Evolutionary conservation across 2,888 invertebrate genomes (phyloP), one percentile per base, ranked within the genome.

Genomic region (Achlya flavicornis): DNA sequence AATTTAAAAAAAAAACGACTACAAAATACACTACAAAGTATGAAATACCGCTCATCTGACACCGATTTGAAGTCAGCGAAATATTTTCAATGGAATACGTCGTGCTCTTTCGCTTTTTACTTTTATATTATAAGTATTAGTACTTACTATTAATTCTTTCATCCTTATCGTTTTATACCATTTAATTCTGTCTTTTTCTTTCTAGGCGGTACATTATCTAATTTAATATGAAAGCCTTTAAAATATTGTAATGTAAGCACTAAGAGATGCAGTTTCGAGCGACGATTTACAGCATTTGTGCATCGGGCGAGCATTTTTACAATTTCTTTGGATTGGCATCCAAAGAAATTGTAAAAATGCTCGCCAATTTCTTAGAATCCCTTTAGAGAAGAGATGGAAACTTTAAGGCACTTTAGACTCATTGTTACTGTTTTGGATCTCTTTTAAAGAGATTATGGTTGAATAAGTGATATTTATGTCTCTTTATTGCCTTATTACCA

Each of bases 181-280:
- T n/a, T 46, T n/a, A 46, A 8, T n/a, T 46, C n/a, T n/a, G 7
- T 7, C 14, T 46, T n/a, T n/a, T 46, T 48, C 12, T 46, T 46
- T 16, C 16, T 48, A 7, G 19, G 10, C 10, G n/a, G 7, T 19
- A 10, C 12, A 19, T 19, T 16, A 7, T 53, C 53, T 53, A 53
- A 19, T 53, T 10, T 53, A 53, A 19, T 53, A 53, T 19, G 16
- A 53, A 19, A n/a, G 53, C 53, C 14, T 53, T 53, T 10, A 53
- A n/a, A 46, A 19, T 53, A 53, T 19, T 53, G 53, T 53, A 53
- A 53, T 53, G 53, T 53, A 53, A 53, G 53, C 53, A 53, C 16
- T 53, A 53, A n/a, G n/a, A 53, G 53, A 53, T 53, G 53, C 53
- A 53, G 53, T 53, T 53, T 53, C n/a, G 10, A n/a, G 10, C 53